phyloP scores from a whole-genome alignment of 2,113 vertebrate genomes.

The Brienomyrus brachyistius region DNA sequence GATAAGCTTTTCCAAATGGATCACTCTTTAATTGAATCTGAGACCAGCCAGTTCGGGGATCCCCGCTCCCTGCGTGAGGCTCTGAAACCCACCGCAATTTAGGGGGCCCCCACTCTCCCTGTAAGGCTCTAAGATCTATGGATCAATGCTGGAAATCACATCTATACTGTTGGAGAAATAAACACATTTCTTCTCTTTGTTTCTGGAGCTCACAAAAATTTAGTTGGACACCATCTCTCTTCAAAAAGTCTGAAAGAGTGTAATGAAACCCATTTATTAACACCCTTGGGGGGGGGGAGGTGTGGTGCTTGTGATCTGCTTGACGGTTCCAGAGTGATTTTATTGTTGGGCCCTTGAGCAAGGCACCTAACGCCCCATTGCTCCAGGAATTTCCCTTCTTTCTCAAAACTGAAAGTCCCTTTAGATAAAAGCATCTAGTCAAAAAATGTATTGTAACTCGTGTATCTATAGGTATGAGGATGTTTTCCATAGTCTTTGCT shows the following conservation, averaged over 20 bases:
- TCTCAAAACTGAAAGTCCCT: background rate
- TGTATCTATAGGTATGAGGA: background rate
- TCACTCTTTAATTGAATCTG: background rate
- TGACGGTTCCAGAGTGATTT: background rate
- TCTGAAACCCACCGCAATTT: background rate
- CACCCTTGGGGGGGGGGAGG: too few species aligned
- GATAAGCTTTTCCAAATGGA: background rate
- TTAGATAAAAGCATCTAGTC: background rate
- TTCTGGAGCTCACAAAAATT: background rate
- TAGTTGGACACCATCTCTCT: background rate
- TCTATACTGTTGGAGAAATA: constrained; percentile 6
- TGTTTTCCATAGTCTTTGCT: background rate
- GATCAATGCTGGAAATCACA: background rate
- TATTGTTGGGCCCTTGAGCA: background rate
- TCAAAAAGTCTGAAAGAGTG: background rate
- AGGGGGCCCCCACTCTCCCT: background rate
- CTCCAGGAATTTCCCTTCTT: background rate
- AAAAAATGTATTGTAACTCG: background rate
- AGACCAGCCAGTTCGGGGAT: background rate
- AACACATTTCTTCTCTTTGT: constrained; percentile 12
- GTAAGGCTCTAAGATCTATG: background rate
- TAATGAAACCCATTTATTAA: background rate
- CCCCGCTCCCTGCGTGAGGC: background rate
- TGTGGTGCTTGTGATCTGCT: background rate
- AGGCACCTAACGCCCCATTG: background rate